phyloP scores from a whole-genome alignment of 2,797 vertebrate species.

The Sebastes itinus region DNA sequence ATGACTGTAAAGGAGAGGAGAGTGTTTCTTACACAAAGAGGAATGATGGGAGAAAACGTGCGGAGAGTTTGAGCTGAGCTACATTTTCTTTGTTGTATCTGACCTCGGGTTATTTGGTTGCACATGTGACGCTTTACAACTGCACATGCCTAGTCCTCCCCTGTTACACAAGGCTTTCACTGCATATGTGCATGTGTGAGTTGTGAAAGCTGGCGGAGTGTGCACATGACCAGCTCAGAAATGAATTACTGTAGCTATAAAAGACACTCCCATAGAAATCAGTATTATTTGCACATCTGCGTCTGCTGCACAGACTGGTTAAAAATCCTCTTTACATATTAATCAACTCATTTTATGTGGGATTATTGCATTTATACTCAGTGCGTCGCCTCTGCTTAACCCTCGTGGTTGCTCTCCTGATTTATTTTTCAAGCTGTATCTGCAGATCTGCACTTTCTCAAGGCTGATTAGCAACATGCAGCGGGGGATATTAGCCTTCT shows the following conservation, averaged over 20 bases:
- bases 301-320: background rate
- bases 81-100: conserved; percentile 11
- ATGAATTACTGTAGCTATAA: conserved; percentile 52
- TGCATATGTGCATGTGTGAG: conserved; percentile 29
- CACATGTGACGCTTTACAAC: conserved; percentile 60
- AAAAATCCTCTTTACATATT: conserved; percentile 7
- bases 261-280: conserved; percentile 21
- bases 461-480: conserved; percentile 48
- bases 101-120: conserved; percentile 27
- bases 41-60: background rate
- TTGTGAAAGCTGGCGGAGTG: conserved; percentile 7
- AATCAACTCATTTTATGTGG: conserved; percentile 14
- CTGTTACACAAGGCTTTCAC: conserved; percentile 61
- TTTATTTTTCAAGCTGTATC: conserved; percentile 44
- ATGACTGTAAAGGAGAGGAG: background rate
- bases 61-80: background rate
- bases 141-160: conserved; percentile 52
- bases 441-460: conserved; percentile 57
- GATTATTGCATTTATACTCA: conserved; percentile 23
- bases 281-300: conserved; percentile 3
- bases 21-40: conserved; percentile 4
- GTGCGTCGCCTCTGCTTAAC: conserved; percentile 7
- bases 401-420: conserved; percentile 10
- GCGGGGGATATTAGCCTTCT: conserved; percentile 42
- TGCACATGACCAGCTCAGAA: conserved; percentile 48